These are phyloP conservation scores for Labeo calbasu DNA, from an alignment of 2,797 vertebrate species.

Conservation along the genomic window DNA sequence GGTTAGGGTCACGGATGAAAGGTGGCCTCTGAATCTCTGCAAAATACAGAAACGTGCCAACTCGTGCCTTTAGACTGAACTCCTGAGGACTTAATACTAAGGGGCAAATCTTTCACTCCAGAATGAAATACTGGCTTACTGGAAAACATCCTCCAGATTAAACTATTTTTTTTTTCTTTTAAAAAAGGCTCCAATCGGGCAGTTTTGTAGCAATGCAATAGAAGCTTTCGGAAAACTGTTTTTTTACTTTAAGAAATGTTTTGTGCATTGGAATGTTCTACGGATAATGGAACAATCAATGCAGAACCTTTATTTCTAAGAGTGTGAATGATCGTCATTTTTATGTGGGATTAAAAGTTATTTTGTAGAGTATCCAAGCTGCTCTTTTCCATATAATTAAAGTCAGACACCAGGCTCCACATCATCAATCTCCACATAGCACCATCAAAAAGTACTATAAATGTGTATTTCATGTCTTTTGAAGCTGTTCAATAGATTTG, in stretches of 20 bases:
- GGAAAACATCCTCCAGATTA: background rate
- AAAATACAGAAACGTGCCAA: slow-evolving; percentile 10
- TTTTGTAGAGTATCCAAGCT: background rate
- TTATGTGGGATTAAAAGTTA: background rate
- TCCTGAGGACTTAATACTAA: background rate
- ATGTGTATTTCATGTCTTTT: background rate
- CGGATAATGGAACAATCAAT: background rate
- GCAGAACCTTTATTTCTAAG: background rate
- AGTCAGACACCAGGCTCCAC: background rate
- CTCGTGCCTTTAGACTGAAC: background rate
- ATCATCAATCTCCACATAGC: background rate
- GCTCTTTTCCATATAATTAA: background rate
- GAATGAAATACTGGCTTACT: background rate
- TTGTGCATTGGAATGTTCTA: background rate
- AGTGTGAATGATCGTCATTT: background rate
- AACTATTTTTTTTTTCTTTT: too few species aligned
- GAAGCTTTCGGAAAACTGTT: background rate
- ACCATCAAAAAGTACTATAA: background rate
- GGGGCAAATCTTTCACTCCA: background rate
- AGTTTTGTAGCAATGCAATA: background rate
- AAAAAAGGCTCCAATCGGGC: background rate
- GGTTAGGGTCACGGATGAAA: slow-evolving; percentile 44
- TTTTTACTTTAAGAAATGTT: background rate
- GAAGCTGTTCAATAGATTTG: background rate
- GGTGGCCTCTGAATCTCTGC: slow-evolving; percentile 9